Evolutionary conservation across 2,797 vertebrate species (phyloP).

Genomic region (Falco novaeseelandiae): DNA sequence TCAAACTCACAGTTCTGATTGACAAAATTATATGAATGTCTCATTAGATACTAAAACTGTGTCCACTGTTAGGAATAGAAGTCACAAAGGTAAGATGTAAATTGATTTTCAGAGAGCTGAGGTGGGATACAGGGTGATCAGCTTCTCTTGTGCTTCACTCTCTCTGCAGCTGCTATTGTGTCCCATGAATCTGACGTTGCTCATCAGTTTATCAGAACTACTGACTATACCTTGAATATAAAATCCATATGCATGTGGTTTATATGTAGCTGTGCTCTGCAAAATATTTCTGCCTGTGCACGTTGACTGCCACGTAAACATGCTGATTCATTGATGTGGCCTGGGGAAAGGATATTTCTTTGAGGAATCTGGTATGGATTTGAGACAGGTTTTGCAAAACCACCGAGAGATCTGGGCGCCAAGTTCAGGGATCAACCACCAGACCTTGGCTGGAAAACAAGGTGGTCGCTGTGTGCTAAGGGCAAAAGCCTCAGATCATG

Average conservation of each 20-base stretch:
- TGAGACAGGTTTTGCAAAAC: neutral
- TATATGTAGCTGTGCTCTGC: neutral
- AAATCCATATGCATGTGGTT: fast-evolving
- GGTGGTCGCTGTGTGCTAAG: fast-evolving
- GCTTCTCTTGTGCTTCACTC: neutral
- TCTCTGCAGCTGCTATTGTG: neutral
- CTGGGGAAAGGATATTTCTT: neutral
- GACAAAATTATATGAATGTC: neutral
- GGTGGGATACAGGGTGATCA: neutral
- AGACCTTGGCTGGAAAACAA: neutral
- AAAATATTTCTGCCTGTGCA: neutral
- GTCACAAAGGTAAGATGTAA: neutral
- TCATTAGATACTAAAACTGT: neutral
- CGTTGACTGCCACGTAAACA: fast-evolving
- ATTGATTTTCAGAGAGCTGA: neutral
- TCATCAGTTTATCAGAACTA: neutral
- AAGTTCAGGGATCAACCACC: neutral
- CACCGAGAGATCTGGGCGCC: neutral
- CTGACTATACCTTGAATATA: neutral
- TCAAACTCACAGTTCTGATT: neutral
- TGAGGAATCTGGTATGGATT: neutral
- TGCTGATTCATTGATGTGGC: neutral
- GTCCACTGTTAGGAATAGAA: neutral
- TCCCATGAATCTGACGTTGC: neutral
- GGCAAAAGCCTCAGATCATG: neutral